Percentiles rank a stretch among this genome's conserved stretches.
phyloP scores from a whole-genome alignment of 1,140 invertebrate species.

The Chlorops oryzae region DNA sequence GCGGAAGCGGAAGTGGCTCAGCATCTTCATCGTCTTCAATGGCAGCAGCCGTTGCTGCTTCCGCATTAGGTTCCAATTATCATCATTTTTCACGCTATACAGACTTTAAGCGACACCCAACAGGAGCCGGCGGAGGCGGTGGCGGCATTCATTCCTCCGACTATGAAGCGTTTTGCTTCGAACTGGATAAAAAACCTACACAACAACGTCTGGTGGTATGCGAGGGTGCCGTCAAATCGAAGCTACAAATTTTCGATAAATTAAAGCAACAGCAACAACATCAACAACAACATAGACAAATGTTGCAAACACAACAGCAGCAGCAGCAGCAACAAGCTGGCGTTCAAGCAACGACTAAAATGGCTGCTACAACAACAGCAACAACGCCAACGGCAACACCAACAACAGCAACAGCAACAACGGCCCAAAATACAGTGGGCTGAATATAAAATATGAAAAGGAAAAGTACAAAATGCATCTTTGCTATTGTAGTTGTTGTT shows the following conservation, averaged over 20 bases:
- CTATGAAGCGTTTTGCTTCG: constrained; percentile 40
- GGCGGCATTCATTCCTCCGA: no score
- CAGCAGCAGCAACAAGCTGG: constrained; percentile 15
- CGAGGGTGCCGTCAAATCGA: constrained; percentile 76
- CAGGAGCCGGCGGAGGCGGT: neutral
- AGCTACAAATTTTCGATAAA: constrained; percentile 78
- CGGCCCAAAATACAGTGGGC: neutral
- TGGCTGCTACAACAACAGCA: constrained; percentile 7
- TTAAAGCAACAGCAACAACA: constrained; percentile 51
- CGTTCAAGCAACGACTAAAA: neutral
- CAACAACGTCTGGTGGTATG: constrained; percentile 65
- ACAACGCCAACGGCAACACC: neutral
- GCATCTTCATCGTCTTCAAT: constrained; percentile 30
- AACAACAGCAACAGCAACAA: constrained; percentile 5
- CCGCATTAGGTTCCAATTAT: constrained; percentile 32
- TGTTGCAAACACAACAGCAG: constrained; percentile 20
- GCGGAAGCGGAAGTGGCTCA: constrained; percentile 26
- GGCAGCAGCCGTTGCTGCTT: constrained; percentile 36
- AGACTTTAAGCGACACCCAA: constrained; percentile 39
- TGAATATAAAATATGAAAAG: no score
- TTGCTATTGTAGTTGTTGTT: no score
- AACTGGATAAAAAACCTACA: constrained; percentile 44
- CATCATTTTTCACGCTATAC: constrained; percentile 38
- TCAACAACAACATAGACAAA: constrained; percentile 12
- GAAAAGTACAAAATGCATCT: no score